Base-by-base conservation (phyloP, 2,797 vertebrate genomes). In the Rhabdomys pumilio region DNA sequence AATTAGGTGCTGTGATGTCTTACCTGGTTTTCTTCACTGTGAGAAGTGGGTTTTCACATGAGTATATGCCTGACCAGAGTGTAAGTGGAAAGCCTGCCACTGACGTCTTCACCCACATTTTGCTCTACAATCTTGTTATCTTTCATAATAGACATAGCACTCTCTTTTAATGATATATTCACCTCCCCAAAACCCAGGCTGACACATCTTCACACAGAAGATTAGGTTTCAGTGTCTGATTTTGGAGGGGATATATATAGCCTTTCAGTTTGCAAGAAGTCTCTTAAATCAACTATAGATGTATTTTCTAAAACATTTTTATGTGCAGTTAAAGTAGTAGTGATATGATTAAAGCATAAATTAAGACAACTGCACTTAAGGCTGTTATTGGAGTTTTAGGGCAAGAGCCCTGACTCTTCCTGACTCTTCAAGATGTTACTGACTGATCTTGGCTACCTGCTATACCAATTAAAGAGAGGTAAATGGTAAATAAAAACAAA, bases 251-350 rank as follows among this genome's bases (percentile, higher is more conserved):
- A 47, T 31, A 79, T 19, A 93, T 57, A 34, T 67, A 59, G 20
- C 31, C 34, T 80, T 85, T 67, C 63, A 63, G 19, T 87, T 72
- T 67, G 1, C 47, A 76, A 50, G 7, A 69, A 9, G 26, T 69
- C 34, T 93, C 86, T 91, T 29, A 65, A 95, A 86, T n/a, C 79
- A 53, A 0, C 79, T 91, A 84, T 10, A 31, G 11, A 13, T 92
- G 69, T 84, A 55, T 95, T 96, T 94, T 90, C 63, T 88, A 76
- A 94, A 89, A 41, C 77, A 63, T 72, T 86, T 90, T 94, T 95
- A 50, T 83, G 47, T 80, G 63, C 31, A 81, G 38, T 84, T 77
- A 34, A 89, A 77, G 47, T 81, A 34, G 44, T 55, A 69, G 7
- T 87, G 6, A 24, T 87, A 89, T 86, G 26, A 76, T 73, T 55